Conservation (phyloP, 2,113 vertebrate genomes). For the Passer montanus region DNA sequence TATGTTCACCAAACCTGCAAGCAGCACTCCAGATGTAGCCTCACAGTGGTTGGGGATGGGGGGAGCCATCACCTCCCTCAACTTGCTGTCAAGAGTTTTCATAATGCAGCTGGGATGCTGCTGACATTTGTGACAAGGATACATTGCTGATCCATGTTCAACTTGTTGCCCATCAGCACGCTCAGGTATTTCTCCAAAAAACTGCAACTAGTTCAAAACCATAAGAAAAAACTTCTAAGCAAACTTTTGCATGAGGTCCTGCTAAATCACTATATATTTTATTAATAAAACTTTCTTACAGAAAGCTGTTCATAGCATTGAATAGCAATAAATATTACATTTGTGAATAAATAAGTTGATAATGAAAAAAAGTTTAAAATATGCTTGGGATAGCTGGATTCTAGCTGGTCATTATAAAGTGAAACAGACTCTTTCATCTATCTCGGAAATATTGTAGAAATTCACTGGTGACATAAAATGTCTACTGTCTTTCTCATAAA, state of each 20-base stretch:
- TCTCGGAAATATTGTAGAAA: background rate
- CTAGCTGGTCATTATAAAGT: background rate
- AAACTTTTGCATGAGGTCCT: background rate
- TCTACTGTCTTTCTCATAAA: background rate
- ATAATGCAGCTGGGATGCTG: background rate
- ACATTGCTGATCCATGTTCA: background rate
- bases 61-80: background rate
- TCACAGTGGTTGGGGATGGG: background rate
- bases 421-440: background rate
- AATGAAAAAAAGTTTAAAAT: background rate
- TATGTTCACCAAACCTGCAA: background rate
- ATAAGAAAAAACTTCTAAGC: background rate
- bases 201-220: background rate
- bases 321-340: background rate
- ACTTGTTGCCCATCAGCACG: accelerated
- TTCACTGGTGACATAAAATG: background rate
- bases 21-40: background rate
- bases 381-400: background rate
- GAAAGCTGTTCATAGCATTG: background rate
- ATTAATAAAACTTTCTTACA: background rate
- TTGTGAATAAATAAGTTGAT: background rate
- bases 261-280: background rate
- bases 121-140: background rate
- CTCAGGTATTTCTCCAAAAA: background rate
- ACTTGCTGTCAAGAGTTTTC: background rate